Evolutionary conservation across 2,888 invertebrate species (phyloP), one percentile per base, ranked within the genome.

Genomic region (Ophion obscuratus): DNA sequence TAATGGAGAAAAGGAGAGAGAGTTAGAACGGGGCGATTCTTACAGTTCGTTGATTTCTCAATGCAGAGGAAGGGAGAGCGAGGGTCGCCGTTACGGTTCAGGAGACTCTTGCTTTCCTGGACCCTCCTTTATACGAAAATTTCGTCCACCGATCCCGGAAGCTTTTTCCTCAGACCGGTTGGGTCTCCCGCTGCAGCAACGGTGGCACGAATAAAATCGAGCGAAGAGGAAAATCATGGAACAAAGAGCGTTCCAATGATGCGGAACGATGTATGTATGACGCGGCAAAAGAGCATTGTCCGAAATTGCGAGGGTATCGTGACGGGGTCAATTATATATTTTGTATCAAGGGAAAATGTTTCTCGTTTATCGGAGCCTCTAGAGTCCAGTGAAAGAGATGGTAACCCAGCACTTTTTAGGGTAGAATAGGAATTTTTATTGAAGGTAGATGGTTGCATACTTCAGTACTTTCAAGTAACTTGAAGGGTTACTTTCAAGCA

Each of bases 11-110:
- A 40, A 79, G 74, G 79, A 53, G 53, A 53, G 53, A 53, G 53
- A 17, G 17, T 4, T 14, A 53, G 17, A 14, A 17, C 53, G 11
- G 53, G 53, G 14, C 53, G 53, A 53, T 86, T 88, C 80, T 88
- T 83, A 88, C 89, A 82, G 89, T 87, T 84, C 73, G 88, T 80
- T 88, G 88, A 81, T 88, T 88, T 77, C 81, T 80, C 80, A 81
- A 47, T 62, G 78, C 68, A 62, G 53, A 17, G 14, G 53, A 14
- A 53, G 14, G 53, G 53, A 53, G 53, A 53, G 53, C 74, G 79
- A 62, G 78, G 81, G 73, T 84, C 83, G 77, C 84, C 70, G 77
- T 85, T 84, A 81, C 84, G 84, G 81, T 87, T 78, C 79, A 83
- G 86, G 83, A 86, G 82, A 61, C 73, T 79, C 76, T 57, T 36